Conservation (phyloP, 2,888 invertebrate genomes). For the Papilio demoleus region DNA sequence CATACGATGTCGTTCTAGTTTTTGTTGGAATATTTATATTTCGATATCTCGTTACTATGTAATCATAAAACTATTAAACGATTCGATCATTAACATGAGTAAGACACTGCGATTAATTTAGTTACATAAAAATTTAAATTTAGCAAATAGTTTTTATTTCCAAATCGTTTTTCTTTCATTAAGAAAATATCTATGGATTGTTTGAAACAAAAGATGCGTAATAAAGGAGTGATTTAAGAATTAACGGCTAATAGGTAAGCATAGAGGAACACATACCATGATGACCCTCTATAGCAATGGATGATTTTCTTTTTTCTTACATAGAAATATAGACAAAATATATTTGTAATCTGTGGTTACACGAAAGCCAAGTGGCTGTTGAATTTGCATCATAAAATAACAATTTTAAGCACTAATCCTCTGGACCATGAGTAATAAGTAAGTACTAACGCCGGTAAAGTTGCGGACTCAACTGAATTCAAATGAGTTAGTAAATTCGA, state of each 20-base stretch:
- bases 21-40: slow-evolving; percentile 2
- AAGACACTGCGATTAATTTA: background rate
- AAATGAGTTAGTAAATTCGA: slow-evolving; percentile 15
- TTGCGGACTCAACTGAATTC: slow-evolving; percentile 6
- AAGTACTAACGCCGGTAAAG: slow-evolving; percentile 4
- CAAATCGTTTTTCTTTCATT: too few relatives aligned
- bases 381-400: background rate
- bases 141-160: too few relatives aligned
- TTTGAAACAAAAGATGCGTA: too few relatives aligned
- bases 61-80: background rate
- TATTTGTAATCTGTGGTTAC: background rate
- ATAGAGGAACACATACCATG: too few relatives aligned
- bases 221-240: too few relatives aligned
- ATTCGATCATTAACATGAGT: background rate
- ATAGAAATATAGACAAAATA: background rate
- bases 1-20: slow-evolving; percentile 7
- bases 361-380: background rate
- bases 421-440: background rate
- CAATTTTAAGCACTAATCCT: background rate
- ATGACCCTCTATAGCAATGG: too few relatives aligned
- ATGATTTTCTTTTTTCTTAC: background rate
- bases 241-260: too few relatives aligned
- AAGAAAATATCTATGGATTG: too few relatives aligned
- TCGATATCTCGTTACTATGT: background rate
- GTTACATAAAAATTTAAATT: too few relatives aligned